Base-by-base conservation (phyloP, 2,113 vertebrate genomes). In the Semnopithecus entellus region DNA sequence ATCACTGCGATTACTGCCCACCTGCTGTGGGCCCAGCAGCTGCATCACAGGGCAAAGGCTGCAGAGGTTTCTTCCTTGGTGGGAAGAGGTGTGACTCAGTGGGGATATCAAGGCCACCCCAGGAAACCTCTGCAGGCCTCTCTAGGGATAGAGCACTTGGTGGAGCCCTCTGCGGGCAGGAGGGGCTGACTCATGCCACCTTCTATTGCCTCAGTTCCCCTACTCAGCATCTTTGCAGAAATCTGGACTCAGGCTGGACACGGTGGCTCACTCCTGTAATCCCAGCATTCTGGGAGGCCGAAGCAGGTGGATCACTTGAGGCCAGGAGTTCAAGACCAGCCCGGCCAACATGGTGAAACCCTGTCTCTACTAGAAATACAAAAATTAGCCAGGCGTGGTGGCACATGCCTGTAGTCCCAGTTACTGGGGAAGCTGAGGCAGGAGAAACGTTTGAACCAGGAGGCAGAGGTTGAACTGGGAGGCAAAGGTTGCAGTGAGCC, bases 21-120 rank as follows among this genome's bases (percentile, higher is more conserved):
- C 94, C 96, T 30, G 55, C 78, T 48, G 59, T 55, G 95, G 59
- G 86, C 89, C 96, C 95, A n/a, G 52, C 96, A 92, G 95, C 93
- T 94, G 86, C 0, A 1, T 79, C 82, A n/a, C 0, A 0, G 61
- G 89, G 43, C 87, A 38, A 6, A 45, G 32, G 52, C 88, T 73
- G 7, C 64, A 18, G 50, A 78, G 64, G 30, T 70, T 52, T 91
- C 91, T 88, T 93, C 70, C 80, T n/a, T 32, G 18, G 64, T 68
- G 79, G 78, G 86, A 83, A 86, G 79, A 93, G 48, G 40, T 83
- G 4, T 61, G n/a, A 40, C 91, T 40, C 55, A 32, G 85, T 30
- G 73, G 73, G 61, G 92, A 76, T 64, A 27, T 30, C 32, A 43
- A 35, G 59, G 70, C 43, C 88, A 45, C 45, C 11, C 23, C 50